Conservation (phyloP, 2,888 invertebrate species). For the Myopa testacea region DNA sequence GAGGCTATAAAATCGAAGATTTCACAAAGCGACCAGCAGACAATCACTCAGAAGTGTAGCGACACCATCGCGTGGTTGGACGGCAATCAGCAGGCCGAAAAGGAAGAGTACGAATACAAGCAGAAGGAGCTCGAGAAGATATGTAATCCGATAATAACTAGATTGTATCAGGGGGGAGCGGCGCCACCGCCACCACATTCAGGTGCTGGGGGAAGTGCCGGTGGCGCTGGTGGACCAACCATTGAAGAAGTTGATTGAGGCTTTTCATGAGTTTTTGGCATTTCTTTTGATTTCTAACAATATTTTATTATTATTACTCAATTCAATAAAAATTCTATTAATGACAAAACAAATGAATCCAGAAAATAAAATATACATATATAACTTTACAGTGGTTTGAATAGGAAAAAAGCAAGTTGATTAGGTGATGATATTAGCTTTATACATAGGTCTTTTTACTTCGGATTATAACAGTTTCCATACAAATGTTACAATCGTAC, state of each 20-base stretch:
- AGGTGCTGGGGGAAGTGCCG: conserved; percentile 68
- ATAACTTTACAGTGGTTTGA: too few relatives aligned
- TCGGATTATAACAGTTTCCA: too few relatives aligned
- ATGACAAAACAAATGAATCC: conserved; percentile 39
- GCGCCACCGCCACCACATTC: conserved; percentile 59
- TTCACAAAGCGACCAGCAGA: conserved; percentile 80
- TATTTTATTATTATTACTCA: not conserved
- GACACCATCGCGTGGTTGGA: conserved; percentile 86
- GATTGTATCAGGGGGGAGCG: conserved; percentile 85
- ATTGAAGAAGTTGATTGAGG: conserved; percentile 85
- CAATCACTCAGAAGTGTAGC: conserved; percentile 83
- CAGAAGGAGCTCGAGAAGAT: conserved; percentile 91
- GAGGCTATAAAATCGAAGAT: conserved; percentile 92
- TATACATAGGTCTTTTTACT: too few relatives aligned
- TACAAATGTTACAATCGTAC: not conserved
- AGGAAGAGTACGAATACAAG: conserved; percentile 91
- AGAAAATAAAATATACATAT: conserved; percentile 9
- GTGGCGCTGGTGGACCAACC: conserved; percentile 80
- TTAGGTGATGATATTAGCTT: too few relatives aligned
- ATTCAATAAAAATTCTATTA: not conserved
- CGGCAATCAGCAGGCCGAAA: conserved; percentile 81
- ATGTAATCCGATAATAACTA: conserved; percentile 93
- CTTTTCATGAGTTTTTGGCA: conserved; percentile 36
- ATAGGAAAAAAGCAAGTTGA: too few relatives aligned
- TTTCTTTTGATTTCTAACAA: conserved; percentile 44